These are phyloP conservation scores for Alosa sapidissima DNA, from an alignment of 2,797 vertebrate genomes.

Conservation along the genomic window DNA sequence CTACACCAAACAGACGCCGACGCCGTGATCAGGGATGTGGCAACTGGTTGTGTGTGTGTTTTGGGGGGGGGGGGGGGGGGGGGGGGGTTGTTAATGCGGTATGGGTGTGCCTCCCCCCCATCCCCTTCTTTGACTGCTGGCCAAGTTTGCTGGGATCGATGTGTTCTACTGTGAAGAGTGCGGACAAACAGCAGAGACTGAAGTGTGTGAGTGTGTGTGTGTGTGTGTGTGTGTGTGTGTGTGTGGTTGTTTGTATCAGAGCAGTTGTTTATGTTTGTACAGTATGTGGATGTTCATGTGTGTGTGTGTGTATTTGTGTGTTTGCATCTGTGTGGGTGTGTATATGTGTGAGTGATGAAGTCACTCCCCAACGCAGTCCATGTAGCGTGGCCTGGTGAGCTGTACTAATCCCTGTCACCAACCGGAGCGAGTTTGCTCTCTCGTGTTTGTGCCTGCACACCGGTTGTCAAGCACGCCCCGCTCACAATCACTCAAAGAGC, in stretches of 20 bases:
- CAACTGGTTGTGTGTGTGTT: too few species aligned
- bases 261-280: not conserved
- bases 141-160: not conserved
- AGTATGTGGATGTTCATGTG: not conserved
- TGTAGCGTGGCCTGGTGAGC: not conserved
- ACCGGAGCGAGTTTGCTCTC: not conserved
- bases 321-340: not conserved
- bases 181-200: conserved; percentile 36
- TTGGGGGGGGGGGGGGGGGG: not conserved
- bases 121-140: not conserved
- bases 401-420: not conserved
- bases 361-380: not conserved
- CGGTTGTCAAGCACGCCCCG: not conserved
- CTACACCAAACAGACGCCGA: not conserved
- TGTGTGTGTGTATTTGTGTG: not conserved
- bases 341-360: not conserved
- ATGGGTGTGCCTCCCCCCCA: not conserved
- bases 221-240: not conserved
- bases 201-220: conserved; percentile 5
- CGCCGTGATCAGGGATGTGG: not conserved
- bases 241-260: not conserved
- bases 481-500: not conserved
- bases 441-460: not conserved
- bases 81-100: not conserved
- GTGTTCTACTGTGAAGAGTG: not conserved